Percentiles rank a stretch among this genome's conserved stretches.
These are phyloP conservation scores for Anguilla japonica DNA, from an alignment of 2,113 vertebrate species.

Conservation along the genomic window DNA sequence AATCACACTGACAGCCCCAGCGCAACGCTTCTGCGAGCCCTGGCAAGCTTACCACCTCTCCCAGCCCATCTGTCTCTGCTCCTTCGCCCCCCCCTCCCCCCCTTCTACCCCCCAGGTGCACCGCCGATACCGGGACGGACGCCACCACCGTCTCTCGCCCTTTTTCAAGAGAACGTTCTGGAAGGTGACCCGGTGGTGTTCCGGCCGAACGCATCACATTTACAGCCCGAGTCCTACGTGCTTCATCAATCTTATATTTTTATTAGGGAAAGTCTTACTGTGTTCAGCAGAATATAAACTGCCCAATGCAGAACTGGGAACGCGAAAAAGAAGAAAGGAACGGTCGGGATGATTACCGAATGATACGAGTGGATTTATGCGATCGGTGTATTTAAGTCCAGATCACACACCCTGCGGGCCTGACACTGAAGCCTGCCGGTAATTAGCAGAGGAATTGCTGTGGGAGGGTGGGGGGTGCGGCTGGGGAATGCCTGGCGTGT, in stretches of 20 bases:
- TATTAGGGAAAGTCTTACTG: background rate
- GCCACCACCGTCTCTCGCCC: background rate
- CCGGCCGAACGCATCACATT: background rate
- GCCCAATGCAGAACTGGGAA: background rate
- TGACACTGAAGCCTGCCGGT: background rate
- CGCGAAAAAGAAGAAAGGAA: background rate
- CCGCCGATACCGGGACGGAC: background rate
- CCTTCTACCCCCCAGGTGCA: background rate
- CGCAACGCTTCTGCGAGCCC: background rate
- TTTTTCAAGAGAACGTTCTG: background rate
- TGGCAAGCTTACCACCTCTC: background rate
- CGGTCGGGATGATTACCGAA: background rate
- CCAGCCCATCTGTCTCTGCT: background rate
- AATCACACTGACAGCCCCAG: slow-evolving; percentile 11
- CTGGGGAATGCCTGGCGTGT: background rate
- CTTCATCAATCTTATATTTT: background rate
- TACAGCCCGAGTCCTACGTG: background rate
- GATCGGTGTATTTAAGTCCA: background rate
- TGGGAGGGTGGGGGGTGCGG: background rate
- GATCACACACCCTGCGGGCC: background rate
- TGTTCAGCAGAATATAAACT: background rate
- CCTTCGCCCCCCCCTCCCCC: background rate
- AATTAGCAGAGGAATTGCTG: background rate
- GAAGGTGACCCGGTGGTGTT: background rate
- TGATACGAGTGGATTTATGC: background rate